These are phyloP conservation scores for Leucophora obtusa DNA, from an alignment of 2,888 invertebrate species.

Conservation along the genomic window DNA sequence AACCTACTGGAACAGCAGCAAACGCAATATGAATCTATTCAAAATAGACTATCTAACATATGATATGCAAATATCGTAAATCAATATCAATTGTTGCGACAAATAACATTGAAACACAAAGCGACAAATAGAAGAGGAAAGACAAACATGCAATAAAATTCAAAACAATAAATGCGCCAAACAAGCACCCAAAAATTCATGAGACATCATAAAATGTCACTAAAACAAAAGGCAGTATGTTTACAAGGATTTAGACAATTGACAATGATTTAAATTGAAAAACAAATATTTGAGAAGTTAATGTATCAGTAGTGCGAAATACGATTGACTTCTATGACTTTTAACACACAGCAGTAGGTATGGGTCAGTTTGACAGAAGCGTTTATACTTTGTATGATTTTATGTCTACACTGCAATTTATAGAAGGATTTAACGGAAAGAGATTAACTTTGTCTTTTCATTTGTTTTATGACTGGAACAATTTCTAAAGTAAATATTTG, in stretches of 20 bases:
- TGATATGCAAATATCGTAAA: constrained; percentile 63
- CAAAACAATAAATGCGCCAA: constrained; percentile 26
- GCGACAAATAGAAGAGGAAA: constrained; percentile 28
- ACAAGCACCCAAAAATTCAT: background rate
- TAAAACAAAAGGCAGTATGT: constrained; percentile 14
- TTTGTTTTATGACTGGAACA: constrained; percentile 30
- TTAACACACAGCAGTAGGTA: constrained; percentile 39
- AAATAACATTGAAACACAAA: constrained; percentile 28
- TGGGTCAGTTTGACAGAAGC: constrained; percentile 21
- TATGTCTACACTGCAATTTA: constrained; percentile 9
- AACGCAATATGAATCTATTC: background rate
- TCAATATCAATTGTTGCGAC: constrained; percentile 51
- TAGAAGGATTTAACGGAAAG: constrained; percentile 53
- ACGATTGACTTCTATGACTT: constrained; percentile 31
- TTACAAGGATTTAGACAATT: constrained; percentile 17
- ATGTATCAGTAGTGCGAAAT: constrained; percentile 18
- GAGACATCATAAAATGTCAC: constrained; percentile 13
- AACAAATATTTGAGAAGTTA: background rate
- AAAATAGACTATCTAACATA: background rate
- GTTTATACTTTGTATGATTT: background rate
- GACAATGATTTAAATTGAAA: background rate
- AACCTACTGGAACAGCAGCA: constrained; percentile 30
- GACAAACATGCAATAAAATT: constrained; percentile 48
- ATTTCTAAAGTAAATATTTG: constrained; percentile 69
- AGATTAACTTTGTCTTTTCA: constrained; percentile 51